A percentile compares a stretch with the other conserved stretches of the same genome.
phyloP scores from a whole-genome alignment of 2,113 vertebrate species.

The Picathartes gymnocephalus region DNA sequence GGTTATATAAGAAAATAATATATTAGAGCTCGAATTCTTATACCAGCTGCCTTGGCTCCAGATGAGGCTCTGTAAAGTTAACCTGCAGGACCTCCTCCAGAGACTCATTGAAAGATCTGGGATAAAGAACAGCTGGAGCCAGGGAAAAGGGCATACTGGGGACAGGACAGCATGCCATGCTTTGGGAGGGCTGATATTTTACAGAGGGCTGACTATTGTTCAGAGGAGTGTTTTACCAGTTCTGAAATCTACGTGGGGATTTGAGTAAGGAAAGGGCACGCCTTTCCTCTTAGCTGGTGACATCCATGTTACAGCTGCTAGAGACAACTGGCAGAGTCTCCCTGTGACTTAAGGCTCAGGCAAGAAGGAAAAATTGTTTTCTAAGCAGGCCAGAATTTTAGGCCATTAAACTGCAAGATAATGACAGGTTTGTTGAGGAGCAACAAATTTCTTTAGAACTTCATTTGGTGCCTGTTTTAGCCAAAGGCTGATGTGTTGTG shows the following conservation, averaged over 20 bases:
- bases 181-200: not conserved
- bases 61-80: not conserved
- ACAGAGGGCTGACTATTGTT: not conserved
- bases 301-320: not conserved
- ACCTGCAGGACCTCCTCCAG: not conserved
- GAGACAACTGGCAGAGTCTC: not conserved
- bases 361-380: conserved; percentile 22
- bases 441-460: conserved; percentile 3
- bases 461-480: conserved; percentile 25
- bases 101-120: not conserved
- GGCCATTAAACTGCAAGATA: conserved; percentile 36
- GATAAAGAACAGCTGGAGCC: not conserved
- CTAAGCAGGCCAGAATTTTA: not conserved
- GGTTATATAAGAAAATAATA: not conserved
- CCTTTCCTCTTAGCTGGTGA: not conserved
- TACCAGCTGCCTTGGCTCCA: not conserved
- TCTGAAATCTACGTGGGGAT: not conserved
- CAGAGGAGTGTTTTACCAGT: not conserved
- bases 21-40: not conserved
- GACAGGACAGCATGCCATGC: not conserved
- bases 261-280: not conserved
- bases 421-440: not conserved
- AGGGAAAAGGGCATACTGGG: not conserved
- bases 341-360: not conserved
- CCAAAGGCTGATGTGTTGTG: conserved; percentile 27